Evolutionary conservation across 2,888 invertebrate genomes (phyloP), one percentile per base, ranked within the genome.

Genomic region (Apamea epomidion): DNA sequence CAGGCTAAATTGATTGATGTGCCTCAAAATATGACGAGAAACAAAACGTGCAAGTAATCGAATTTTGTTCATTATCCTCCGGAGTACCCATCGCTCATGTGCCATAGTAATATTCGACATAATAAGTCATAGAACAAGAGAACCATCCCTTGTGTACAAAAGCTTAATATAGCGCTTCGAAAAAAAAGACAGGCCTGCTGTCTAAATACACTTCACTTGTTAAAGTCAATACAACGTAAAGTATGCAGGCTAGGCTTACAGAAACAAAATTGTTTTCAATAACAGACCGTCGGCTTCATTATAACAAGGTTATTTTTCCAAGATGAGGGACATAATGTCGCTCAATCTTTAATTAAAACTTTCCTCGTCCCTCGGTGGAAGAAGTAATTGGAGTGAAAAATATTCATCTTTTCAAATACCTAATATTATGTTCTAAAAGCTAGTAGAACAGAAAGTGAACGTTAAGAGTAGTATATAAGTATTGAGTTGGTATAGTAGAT

Each of bases 331-430:
- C 91, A 92, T 92, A 92, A 94, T 93, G 93, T 94, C 93, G 91
- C 91, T 92, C 93, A 94, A 94, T 94, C 92, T 95, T 95, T 94
- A 95, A 95, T 95, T 95, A 95, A 95, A 96, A 95, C 92, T 95
- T 95, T 93, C 88, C 84, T 88, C 91, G 91, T 89, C 90, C 87
- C 85, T 89, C 90, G 82, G 87, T 88, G 87, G 88, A 92, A 93
- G 93, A 93, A 92, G 92, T 92, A 93, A 95, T 93, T 93, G 91
- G 87, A 92, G 90, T 86, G 87, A 92, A 94, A 93, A 90, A 90
- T 90, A 87, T 88, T 83, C 86, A 82, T 91, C 90, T 92, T 91
- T 90, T 89, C 86, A 90, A 91, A 92, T 90, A 88, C 81, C 88
- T 85, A 90, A 91, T 90, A 90, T 87, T 88, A 87, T 81, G 82